These are phyloP conservation scores for Drosophila punjabiensis DNA, from an alignment of 1,140 invertebrate genomes.

Conservation along the genomic window DNA sequence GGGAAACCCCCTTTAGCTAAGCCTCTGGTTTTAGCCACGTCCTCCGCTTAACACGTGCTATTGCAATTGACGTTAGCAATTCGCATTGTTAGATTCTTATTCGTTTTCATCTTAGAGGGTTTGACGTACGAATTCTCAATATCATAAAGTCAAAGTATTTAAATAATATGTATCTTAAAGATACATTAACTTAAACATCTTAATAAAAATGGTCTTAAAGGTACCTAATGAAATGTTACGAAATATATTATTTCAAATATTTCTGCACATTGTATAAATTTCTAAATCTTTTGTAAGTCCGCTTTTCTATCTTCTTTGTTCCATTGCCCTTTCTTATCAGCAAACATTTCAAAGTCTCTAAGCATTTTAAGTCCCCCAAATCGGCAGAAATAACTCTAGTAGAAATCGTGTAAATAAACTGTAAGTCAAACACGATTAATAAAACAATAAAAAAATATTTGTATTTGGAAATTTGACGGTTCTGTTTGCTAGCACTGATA, in stretches of 20 bases:
- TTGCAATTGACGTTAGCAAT: slow-evolving; percentile 13
- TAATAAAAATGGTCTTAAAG: neutral
- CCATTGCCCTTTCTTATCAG: slow-evolving; percentile 26
- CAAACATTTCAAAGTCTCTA: slow-evolving; percentile 19
- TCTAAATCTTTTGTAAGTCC: neutral
- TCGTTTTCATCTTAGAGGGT: neutral
- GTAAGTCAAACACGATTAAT: slow-evolving; percentile 33
- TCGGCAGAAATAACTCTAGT: slow-evolving; percentile 18
- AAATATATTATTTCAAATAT: neutral
- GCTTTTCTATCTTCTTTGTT: slow-evolving; percentile 38
- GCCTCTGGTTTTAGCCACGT: neutral
- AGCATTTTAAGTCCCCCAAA: slow-evolving; percentile 18
- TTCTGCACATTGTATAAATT: neutral
- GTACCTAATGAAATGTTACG: neutral
- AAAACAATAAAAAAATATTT: slow-evolving; percentile 69
- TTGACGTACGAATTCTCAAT: too few species aligned
- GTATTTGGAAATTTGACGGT: slow-evolving; percentile 27
- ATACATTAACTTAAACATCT: neutral
- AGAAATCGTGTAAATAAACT: slow-evolving; percentile 21
- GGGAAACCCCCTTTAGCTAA: neutral
- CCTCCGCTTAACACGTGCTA: slow-evolving; percentile 3
- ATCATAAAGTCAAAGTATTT: neutral
- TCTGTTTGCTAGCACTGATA: slow-evolving; percentile 62
- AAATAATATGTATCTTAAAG: neutral
- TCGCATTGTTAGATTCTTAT: slow-evolving; percentile 1